These are phyloP conservation scores for Nowickia ferox DNA, from an alignment of 2,888 invertebrate genomes.

Conservation along the genomic window DNA sequence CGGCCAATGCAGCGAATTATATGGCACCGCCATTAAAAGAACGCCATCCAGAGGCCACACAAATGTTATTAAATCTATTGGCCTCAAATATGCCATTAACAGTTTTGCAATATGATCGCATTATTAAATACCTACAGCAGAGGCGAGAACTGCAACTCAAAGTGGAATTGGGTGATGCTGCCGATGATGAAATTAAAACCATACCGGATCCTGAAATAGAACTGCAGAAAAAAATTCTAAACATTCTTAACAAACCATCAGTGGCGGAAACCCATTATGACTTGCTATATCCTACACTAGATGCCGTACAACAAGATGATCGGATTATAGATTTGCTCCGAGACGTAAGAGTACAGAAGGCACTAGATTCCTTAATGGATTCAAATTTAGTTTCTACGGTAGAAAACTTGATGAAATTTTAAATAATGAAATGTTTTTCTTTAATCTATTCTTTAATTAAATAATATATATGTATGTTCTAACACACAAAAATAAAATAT, in stretches of 20 bases:
- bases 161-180: conserved; percentile 88
- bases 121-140: conserved; percentile 89
- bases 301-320: conserved; percentile 79
- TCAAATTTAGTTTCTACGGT: conserved; percentile 79
- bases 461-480: neutral
- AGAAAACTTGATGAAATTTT: conserved; percentile 77
- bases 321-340: conserved; percentile 86
- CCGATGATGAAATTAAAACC: conserved; percentile 76
- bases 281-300: conserved; percentile 78
- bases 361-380: conserved; percentile 88
- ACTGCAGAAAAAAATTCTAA: conserved; percentile 82
- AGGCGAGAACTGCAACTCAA: conserved; percentile 89
- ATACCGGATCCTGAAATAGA: conserved; percentile 83
- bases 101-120: conserved; percentile 90
- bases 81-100: conserved; percentile 92
- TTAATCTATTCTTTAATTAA: neutral
- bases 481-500: neutral
- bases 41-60: conserved; percentile 87
- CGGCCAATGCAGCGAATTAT: conserved; percentile 83
- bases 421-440: neutral
- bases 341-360: conserved; percentile 91
- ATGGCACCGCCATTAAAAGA: conserved; percentile 83
- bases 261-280: conserved; percentile 79
- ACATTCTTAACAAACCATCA: conserved; percentile 82
- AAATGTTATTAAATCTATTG: conserved; percentile 89